Conservation (phyloP, 1,140 invertebrate genomes). For the Zaprionus africanus region DNA sequence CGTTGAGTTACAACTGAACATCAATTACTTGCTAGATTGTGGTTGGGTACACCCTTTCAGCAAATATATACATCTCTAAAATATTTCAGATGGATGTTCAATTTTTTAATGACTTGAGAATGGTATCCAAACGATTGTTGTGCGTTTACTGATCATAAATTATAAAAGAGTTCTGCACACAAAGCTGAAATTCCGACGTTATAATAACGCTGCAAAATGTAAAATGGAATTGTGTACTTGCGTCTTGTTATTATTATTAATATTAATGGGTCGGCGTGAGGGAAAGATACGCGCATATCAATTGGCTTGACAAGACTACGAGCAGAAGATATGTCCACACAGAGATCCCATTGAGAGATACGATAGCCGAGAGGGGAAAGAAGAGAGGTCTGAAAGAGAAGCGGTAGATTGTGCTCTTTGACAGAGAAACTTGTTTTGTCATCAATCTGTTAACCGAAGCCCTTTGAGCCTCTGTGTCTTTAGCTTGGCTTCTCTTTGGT, state of each 20-base stretch:
- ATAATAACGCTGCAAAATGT: conserved; percentile 2
- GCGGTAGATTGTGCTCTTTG: background rate
- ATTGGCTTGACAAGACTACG: conserved; percentile 38
- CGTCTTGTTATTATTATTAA: conserved; percentile 49
- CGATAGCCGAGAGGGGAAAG: background rate
- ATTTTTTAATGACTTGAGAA: background rate
- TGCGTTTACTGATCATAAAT: conserved; percentile 4
- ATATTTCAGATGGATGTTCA: background rate
- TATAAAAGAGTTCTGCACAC: background rate
- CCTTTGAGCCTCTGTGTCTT: background rate
- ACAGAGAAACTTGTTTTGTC: background rate
- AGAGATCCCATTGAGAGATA: conserved; percentile 7
- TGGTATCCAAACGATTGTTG: background rate
- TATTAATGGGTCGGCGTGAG: conserved; percentile 21
- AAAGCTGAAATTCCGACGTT: background rate
- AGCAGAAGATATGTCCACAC: conserved; percentile 1
- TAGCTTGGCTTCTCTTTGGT: background rate
- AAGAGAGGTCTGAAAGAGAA: background rate
- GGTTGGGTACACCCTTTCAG: background rate
- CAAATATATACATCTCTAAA: background rate
- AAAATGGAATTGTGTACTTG: conserved; percentile 35
- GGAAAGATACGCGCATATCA: conserved; percentile 47
- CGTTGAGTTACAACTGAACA: background rate
- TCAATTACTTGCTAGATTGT: background rate
- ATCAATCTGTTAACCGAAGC: background rate